Evolutionary conservation across 2,113 vertebrate species (phyloP).

Genomic region (Lophotis ruficrista): DNA sequence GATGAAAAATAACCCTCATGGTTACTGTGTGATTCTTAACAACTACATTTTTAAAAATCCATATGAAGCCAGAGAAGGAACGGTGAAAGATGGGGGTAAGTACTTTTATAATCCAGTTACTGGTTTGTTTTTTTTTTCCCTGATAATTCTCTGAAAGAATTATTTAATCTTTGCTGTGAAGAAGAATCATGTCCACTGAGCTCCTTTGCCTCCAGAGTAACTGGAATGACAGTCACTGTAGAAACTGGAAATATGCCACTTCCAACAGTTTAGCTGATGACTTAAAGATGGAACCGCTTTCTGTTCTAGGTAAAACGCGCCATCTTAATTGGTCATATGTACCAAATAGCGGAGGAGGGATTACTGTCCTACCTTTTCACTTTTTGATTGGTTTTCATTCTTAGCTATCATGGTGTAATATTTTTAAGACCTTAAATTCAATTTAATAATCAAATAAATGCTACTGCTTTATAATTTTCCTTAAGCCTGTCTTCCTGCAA

Average conservation of each 20-base stretch:
- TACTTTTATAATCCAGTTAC: background rate
- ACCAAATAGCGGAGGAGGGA: background rate
- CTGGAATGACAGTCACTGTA: background rate
- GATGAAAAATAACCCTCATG: slow-evolving; percentile 61
- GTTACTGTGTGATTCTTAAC: slow-evolving; percentile 69
- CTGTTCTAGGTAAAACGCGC: background rate
- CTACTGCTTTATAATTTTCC: background rate
- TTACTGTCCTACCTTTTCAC: background rate
- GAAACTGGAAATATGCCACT: background rate
- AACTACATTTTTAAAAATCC: slow-evolving; percentile 49
- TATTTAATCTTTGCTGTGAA: background rate
- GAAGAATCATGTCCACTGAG: background rate
- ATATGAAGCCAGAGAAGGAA: background rate
- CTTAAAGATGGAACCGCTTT: background rate
- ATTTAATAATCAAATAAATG: background rate
- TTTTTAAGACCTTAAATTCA: background rate
- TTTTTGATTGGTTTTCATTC: background rate
- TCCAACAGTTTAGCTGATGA: background rate
- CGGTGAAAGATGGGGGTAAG: slow-evolving; percentile 41
- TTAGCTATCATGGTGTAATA: background rate
- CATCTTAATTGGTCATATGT: background rate
- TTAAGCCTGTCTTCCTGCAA: background rate
- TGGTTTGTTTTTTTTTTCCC: background rate
- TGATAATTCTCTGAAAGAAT: background rate
- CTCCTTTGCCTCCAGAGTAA: background rate